A percentile compares a stretch with the other conserved stretches of the same genome.
Conservation (phyloP, 2,113 vertebrate species). For the Anoura caudifer region DNA sequence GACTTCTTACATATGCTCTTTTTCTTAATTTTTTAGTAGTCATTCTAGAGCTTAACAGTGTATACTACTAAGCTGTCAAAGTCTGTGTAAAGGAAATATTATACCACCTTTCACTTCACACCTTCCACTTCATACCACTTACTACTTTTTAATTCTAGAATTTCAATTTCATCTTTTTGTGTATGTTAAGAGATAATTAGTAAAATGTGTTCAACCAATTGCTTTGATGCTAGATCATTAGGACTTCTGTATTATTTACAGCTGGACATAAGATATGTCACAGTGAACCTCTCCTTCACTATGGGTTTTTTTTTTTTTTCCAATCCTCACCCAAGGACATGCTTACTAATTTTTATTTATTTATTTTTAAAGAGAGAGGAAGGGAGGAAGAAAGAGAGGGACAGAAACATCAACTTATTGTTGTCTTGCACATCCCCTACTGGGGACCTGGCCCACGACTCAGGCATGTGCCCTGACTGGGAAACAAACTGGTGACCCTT, state of each 20-base stretch:
- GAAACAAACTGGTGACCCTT: too few species aligned
- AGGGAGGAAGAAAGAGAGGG: too few species aligned
- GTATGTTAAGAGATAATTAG: background rate
- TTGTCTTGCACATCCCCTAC: too few species aligned
- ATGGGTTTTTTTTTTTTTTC: background rate
- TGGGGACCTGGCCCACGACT: too few species aligned
- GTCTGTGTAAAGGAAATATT: background rate
- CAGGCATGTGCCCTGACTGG: too few species aligned
- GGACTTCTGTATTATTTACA: background rate
- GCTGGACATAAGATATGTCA: background rate
- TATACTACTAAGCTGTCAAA: background rate
- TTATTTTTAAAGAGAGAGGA: too few species aligned
- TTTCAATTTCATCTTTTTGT: background rate
- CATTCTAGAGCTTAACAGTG: background rate
- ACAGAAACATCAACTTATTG: too few species aligned
- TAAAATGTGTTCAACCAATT: background rate
- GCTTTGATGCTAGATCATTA: background rate
- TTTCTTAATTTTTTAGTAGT: slow-evolving; percentile 3
- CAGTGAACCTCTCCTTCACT: background rate
- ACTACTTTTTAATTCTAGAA: background rate
- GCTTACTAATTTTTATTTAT: too few species aligned
- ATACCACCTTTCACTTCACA: background rate
- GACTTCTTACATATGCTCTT: background rate
- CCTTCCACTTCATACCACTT: too few species aligned
- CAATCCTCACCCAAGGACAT: too few species aligned